Evolutionary conservation across 2,797 vertebrate genomes (phyloP), one percentile per base, ranked within the genome.

Genomic region (Leptoclinus maculatus): DNA sequence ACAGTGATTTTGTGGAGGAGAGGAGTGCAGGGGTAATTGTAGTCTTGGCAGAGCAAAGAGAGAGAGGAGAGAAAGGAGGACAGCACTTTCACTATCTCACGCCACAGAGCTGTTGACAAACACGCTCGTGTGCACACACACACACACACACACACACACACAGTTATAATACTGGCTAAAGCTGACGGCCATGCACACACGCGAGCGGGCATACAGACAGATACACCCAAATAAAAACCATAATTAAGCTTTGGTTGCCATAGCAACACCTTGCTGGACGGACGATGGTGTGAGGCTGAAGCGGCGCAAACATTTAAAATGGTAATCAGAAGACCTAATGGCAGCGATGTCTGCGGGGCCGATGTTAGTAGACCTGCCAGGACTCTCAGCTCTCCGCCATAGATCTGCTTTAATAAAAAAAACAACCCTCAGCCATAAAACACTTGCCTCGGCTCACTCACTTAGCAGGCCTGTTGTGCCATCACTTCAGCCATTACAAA

Each of bases 401-500:
- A 85, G 88, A 91, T 92, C 76, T 67, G 75, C 77, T 71, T 85
- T 86, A 87, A 80, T 84, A 80, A 82, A 70, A 84, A 71, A 80
- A 78, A 80, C 54, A 75, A 75, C 57, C 71, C 74, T 80, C 72
- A 73, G 76, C 81, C 60, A 79, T 90, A 82, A 90, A 88, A 79
- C 78, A 83, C 84, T 87, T 83, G 85, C 90, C 80, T 88, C 88
- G 82, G 82, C 88, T 89, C 87, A 84, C 87, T 92, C 92, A 92
- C 92, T 93, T 91, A 92, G 92, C 88, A 79, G 77, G 80, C 82
- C 88, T 87, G 91, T 93, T 92, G 89, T 91, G 90, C 89, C 91
- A 93, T 93, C 92, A 87, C 91, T 93, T 90, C 86, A 93, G 92
- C 92, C 91, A 89, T 95, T 95, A 95, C 94, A 95, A 95, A 96